Percentiles rank a stretch among this genome's conserved stretches.
These are phyloP conservation scores for Aphaenogaster ashmeadi DNA, from an alignment of 1,140 invertebrate species.

Conservation along the genomic window DNA sequence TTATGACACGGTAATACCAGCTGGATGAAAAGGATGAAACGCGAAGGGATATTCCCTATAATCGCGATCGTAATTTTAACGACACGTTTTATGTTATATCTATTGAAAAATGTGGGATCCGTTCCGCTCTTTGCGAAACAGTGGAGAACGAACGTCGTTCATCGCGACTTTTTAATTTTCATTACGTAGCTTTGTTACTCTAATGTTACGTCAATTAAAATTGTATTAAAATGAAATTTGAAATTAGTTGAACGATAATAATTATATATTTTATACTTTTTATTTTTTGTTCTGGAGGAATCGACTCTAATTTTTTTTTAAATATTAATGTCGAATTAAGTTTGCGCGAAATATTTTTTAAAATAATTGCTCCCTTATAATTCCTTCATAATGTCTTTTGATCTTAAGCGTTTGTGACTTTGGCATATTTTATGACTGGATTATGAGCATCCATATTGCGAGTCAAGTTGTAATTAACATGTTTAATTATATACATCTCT, in stretches of 20 bases:
- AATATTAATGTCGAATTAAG: background rate
- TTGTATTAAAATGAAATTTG: background rate
- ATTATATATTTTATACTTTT: background rate
- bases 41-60: background rate
- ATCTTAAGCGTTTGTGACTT: background rate
- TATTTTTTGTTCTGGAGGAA: background rate
- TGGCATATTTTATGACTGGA: background rate
- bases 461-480: background rate
- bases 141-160: background rate
- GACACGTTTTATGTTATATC: background rate
- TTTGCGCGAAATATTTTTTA: background rate
- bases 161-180: background rate
- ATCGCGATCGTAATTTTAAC: constrained; percentile 2
- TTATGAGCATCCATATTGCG: background rate
- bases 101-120: background rate
- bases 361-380: background rate
- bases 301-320: background rate
- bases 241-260: background rate
- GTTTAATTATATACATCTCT: background rate
- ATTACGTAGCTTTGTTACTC: background rate
- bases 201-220: background rate
- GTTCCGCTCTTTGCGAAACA: background rate
- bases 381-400: background rate
- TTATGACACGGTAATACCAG: background rate
- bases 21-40: background rate